These are phyloP conservation scores for Allolobophora icterica DNA, from an alignment of 2,888 invertebrate species.

Conservation along the genomic window DNA sequence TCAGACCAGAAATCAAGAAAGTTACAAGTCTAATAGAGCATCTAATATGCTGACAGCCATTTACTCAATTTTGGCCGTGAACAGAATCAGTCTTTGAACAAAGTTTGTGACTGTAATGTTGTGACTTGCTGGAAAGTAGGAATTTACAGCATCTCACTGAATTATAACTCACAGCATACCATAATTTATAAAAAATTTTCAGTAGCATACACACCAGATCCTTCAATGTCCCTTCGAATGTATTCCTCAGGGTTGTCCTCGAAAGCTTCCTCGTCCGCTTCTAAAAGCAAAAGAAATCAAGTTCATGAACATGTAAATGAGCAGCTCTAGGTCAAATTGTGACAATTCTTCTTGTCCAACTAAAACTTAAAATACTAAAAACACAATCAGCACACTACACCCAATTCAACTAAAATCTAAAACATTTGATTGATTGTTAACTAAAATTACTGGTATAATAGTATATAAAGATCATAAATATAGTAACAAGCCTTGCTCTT, in stretches of 20 bases:
- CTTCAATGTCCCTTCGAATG: conserved; percentile 85
- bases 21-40: too few species aligned
- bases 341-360: too few species aligned
- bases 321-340: too few species aligned
- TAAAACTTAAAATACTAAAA: too few species aligned
- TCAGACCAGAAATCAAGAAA: not conserved
- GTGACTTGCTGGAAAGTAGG: not conserved
- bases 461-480: too few species aligned
- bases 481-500: too few species aligned
- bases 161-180: not conserved
- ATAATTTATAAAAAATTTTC: not conserved
- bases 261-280: conserved; percentile 89
- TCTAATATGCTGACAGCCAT: not conserved
- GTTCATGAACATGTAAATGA: not conserved
- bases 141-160: not conserved
- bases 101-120: not conserved
- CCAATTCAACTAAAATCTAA: not conserved
- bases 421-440: too few species aligned
- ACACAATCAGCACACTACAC: too few species aligned
- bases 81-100: not conserved
- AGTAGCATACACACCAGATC: conserved; percentile 72
- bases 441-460: too few species aligned
- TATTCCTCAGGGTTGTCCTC: conserved; percentile 95
- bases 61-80: not conserved
- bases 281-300: conserved; percentile 41